Evolutionary conservation across 1,140 invertebrate species (phyloP), one percentile per base, ranked within the genome.

Genomic region (Dinothrombium tinctorium): DNA sequence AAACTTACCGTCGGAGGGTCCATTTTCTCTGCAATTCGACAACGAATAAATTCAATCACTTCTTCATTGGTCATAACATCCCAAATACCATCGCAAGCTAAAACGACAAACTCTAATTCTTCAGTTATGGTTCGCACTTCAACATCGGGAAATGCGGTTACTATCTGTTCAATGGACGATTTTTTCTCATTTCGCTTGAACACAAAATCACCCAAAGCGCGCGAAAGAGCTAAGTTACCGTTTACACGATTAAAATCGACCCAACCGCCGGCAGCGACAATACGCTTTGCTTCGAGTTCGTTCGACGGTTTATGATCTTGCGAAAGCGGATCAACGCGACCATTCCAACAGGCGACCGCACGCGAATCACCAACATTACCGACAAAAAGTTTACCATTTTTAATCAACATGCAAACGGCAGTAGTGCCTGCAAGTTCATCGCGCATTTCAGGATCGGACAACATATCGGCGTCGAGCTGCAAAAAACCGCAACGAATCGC

Each of bases 71-170:
- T 76, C 66, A 98, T 70, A 6, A 98, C 92, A 62, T 99, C 92
- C 92, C 92, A 99, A 53, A 98, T 96, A 19, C 92, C 92, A 63
- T 99, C 92, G 59, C 92, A 98, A 0, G 92, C 92, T 37, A 98
- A 60, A 8, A 98, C 66, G 41, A 96, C 66, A 57, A 98, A 99
- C 60, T 99, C 90, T 74, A 84, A 87, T 48, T 94, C 82, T n/a
- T 74, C 64, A 14, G 68, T 79, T 41, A 96, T 62, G 45, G 73
- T 66, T 47, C 73, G 68, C 20, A 72, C 67, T 56, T 76, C 71
- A 4, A 98, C 74, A 59, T 96, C 90, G 2, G 92, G 92, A 54
- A 73, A 79, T 2, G 86, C 89, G 89, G 86, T 94, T 23, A 98
- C 89, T 53, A 96, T 90, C 65, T 98, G 92, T 55, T 96, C 81